Percentiles rank a stretch among this genome's conserved stretches.
phyloP scores from a whole-genome alignment of 2,888 invertebrate genomes.

The Rugalucina vietnamica region DNA sequence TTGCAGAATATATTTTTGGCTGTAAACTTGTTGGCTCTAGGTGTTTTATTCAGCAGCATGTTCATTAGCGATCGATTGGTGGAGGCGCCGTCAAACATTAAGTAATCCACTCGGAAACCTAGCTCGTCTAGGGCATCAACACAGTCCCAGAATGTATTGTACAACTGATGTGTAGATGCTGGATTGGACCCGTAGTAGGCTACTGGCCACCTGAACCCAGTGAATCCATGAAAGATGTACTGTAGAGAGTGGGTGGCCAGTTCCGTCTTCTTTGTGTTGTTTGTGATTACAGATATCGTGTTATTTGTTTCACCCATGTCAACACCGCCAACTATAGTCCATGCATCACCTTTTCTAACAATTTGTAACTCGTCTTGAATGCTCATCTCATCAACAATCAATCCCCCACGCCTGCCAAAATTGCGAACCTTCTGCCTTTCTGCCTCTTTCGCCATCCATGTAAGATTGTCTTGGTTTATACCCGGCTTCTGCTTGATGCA shows the following conservation, averaged over 20 bases:
- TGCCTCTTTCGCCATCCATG: constrained; percentile 53
- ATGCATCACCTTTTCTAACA: constrained; percentile 13
- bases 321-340: neutral
- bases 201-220: constrained; percentile 47
- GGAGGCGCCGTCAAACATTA: constrained; percentile 59
- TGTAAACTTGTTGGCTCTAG: constrained; percentile 17
- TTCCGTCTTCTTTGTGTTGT: neutral
- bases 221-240: constrained; percentile 17
- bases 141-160: constrained; percentile 43
- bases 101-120: constrained; percentile 51
- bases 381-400: constrained; percentile 56
- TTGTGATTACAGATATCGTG: neutral
- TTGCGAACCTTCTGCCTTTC: constrained; percentile 23
- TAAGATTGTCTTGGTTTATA: neutral
- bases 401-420: constrained; percentile 42
- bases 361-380: constrained; percentile 54
- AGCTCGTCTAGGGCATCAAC: constrained; percentile 50
- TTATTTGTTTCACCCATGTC: constrained; percentile 18
- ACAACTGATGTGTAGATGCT: constrained; percentile 25
- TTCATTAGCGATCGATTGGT: constrained; percentile 50
- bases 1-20: constrained; percentile 8
- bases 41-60: constrained; percentile 30
- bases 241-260: neutral
- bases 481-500: constrained; percentile 30
- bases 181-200: constrained; percentile 33